phyloP scores from a whole-genome alignment of 2,113 vertebrate species.

The Anolis sagrei region DNA sequence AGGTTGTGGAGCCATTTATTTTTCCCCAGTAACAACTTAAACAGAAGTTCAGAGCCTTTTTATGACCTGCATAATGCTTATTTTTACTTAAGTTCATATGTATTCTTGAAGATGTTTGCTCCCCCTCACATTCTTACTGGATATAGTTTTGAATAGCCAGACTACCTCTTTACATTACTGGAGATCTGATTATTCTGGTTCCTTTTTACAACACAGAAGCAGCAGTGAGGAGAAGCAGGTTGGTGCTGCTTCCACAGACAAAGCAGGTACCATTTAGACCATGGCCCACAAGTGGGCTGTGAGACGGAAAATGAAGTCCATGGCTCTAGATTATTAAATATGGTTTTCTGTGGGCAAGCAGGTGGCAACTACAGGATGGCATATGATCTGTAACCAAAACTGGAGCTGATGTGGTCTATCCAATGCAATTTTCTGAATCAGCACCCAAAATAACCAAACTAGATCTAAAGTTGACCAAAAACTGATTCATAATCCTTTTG shows the following conservation, averaged over 20 bases:
- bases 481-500: too few species aligned
- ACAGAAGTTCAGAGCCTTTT: not conserved
- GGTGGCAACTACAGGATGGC: too few species aligned
- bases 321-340: too few species aligned
- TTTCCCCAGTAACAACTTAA: not conserved
- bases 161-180: not conserved
- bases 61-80: not conserved
- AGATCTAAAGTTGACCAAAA: too few species aligned
- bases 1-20: not conserved
- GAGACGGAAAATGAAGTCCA: too few species aligned
- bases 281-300: too few species aligned
- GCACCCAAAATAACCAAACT: too few species aligned
- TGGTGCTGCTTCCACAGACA: not conserved
- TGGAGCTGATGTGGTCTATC: too few species aligned
- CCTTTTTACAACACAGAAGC: not conserved
- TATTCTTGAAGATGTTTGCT: not conserved
- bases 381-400: too few species aligned
- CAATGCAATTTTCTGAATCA: too few species aligned
- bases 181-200: not conserved
- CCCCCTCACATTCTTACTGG: slow-evolving; percentile 14
- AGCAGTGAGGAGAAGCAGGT: not conserved
- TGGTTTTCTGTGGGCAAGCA: too few species aligned
- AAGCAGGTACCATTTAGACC: not conserved
- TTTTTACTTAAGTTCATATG: slow-evolving; percentile 17
- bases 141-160: not conserved